A percentile compares a stretch with the other conserved stretches of the same genome.
Evolutionary conservation across 2,113 vertebrate species (phyloP).

Genomic region (Hemicordylus capensis): DNA sequence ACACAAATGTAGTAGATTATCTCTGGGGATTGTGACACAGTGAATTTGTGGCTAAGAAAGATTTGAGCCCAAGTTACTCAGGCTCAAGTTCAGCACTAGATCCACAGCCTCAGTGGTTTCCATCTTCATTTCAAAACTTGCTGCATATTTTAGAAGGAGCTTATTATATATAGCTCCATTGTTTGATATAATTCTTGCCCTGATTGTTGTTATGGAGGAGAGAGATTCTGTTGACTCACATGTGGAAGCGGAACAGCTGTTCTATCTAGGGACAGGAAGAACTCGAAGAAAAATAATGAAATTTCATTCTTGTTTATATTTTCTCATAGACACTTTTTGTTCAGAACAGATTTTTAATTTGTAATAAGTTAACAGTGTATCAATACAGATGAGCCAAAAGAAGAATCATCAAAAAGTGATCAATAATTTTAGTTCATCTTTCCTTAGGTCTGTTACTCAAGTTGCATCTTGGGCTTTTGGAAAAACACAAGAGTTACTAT

Average conservation of each 20-base stretch:
- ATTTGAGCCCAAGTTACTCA: neutral
- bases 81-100: neutral
- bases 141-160: constrained; percentile 10
- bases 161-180: neutral
- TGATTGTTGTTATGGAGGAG: constrained; percentile 20
- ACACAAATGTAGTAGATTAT: no score
- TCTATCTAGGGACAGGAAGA: constrained; percentile 18
- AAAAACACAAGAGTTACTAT: neutral
- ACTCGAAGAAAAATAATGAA: constrained; percentile 21
- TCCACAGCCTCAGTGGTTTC: neutral
- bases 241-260: constrained; percentile 19
- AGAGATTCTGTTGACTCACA: constrained; percentile 16
- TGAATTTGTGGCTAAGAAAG: neutral
- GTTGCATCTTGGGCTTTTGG: neutral
- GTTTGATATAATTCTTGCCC: constrained; percentile 36
- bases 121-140: neutral
- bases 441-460: neutral
- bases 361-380: neutral
- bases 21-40: neutral
- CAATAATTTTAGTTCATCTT: neutral
- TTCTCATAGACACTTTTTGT: constrained; percentile 17
- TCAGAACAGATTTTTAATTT: neutral
- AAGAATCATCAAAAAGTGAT: neutral
- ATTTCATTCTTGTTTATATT: constrained; percentile 1
- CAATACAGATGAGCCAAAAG: neutral